Base-by-base conservation (phyloP, 2,888 invertebrate genomes). In the Cheilosia pagana region DNA sequence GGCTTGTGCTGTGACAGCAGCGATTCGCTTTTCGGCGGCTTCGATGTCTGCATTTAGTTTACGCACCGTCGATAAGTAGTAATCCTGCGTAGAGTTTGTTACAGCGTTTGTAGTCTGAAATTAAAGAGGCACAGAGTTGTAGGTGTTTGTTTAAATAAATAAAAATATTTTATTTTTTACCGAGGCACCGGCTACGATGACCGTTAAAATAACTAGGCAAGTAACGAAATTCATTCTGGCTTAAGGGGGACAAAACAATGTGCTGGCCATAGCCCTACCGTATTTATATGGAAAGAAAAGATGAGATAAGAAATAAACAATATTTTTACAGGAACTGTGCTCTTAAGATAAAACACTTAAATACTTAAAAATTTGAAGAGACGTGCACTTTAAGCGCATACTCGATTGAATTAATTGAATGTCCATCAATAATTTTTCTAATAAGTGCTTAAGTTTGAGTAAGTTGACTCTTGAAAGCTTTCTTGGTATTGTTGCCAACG, bases 71-170 rank as follows among this genome's bases (percentile, higher is more conserved):
- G 21, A 25, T 0, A 5, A n/a, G 1, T 14, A 41, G 12, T 41
- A 75, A n/a, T 75, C 67, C 5, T 67, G 45, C 0, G 31, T 74
- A 10, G 53, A 43, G 2, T 53, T 62, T 12, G 50, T 50, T 3
- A 50, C 50, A 50, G 21, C 50, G 14, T 23, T 23, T 10, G 50
- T 25, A 3, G n/a, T 19, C 62, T 72, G 12, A 14, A 70, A 72
- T 50, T 14, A 19, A 21, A 21, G 7, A 10, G 1, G 0, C 12
- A 12, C 1, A 4, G 0, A 4, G 0, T 43, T 6, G 1, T n/a
- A 14, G n/a, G 0, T n/a, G 0, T 43, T 16, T 43, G 6, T 5
- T 43, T 14, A 6, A n/a, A 5, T n/a, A 6, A 2, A 14, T n/a
- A 8, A 45, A 19, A 19, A 8, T 19, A 45, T 16, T 3, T 16